phyloP scores from a whole-genome alignment of 2,113 vertebrate genomes.

The Prochilodus magdalenae region DNA sequence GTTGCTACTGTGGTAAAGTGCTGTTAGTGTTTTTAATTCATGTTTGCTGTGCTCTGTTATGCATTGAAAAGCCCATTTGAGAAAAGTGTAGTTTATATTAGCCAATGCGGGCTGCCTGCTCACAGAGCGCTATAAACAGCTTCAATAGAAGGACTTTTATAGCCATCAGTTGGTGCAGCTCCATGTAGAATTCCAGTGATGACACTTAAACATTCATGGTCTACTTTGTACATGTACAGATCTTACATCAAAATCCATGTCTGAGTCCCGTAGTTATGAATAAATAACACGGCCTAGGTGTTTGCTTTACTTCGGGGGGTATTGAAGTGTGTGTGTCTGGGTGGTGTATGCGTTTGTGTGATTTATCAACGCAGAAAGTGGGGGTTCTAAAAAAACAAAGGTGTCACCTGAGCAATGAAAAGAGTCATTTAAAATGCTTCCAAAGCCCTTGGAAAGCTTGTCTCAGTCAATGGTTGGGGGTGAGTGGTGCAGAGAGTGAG shows the following conservation, averaged over 20 bases:
- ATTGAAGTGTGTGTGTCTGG: conserved; percentile 10
- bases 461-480: background rate
- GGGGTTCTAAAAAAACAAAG: background rate
- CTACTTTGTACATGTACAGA: background rate
- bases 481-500: background rate
- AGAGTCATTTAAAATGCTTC: background rate
- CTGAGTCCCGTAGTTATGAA: background rate
- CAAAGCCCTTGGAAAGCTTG: background rate
- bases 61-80: too few relatives aligned
- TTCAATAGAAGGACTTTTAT: background rate
- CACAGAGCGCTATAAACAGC: too few relatives aligned
- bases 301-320: background rate
- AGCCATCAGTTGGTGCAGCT: background rate
- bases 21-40: too few relatives aligned
- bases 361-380: background rate
- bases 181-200: background rate
- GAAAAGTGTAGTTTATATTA: too few relatives aligned
- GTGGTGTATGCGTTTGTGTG: conserved; percentile 43
- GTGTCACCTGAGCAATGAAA: background rate
- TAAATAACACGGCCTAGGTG: conserved; percentile 1
- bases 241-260: conserved; percentile 11
- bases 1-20: too few relatives aligned
- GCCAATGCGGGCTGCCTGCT: too few relatives aligned
- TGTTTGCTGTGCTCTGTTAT: too few relatives aligned
- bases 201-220: background rate